phyloP scores from a whole-genome alignment of 1,140 invertebrate genomes.

The Agraylea sexmaculata region DNA sequence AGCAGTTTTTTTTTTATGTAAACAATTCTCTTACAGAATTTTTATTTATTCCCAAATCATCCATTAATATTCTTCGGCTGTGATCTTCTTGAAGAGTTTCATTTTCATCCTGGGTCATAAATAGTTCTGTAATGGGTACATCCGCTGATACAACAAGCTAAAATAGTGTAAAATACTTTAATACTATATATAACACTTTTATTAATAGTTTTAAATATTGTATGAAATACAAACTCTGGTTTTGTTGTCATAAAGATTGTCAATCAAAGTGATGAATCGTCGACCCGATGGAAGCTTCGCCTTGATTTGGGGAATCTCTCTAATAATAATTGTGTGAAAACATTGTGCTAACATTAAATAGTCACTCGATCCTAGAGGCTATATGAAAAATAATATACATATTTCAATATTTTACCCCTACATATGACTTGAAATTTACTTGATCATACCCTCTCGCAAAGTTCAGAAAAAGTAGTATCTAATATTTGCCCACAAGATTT shows the following conservation, averaged over 20 bases:
- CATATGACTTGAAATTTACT: slow-evolving; percentile 8
- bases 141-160: slow-evolving; percentile 15
- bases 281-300: slow-evolving; percentile 69
- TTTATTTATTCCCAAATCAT: slow-evolving; percentile 20
- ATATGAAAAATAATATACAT: slow-evolving; percentile 25
- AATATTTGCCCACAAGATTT: slow-evolving; percentile 87
- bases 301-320: slow-evolving; percentile 78
- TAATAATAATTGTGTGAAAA: slow-evolving; percentile 90
- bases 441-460: slow-evolving; percentile 73
- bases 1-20: background rate
- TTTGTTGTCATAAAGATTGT: slow-evolving; percentile 93
- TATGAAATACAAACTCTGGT: slow-evolving; percentile 46
- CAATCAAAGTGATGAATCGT: slow-evolving; percentile 93
- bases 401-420: slow-evolving; percentile 11
- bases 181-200: slow-evolving; percentile 5
- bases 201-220: slow-evolving; percentile 11
- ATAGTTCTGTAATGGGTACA: slow-evolving; percentile 14
- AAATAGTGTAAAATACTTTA: slow-evolving; percentile 6
- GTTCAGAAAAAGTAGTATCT: slow-evolving; percentile 80
- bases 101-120: slow-evolving; percentile 6
- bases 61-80: slow-evolving; percentile 16
- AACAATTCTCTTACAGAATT: slow-evolving; percentile 18
- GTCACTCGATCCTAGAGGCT: slow-evolving; percentile 88
- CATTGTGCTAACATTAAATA: slow-evolving; percentile 84
- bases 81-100: slow-evolving; percentile 10